Evolutionary conservation across 2,888 invertebrate species (phyloP), one percentile per base, ranked within the genome.

Genomic region (Busseola fusca): DNA sequence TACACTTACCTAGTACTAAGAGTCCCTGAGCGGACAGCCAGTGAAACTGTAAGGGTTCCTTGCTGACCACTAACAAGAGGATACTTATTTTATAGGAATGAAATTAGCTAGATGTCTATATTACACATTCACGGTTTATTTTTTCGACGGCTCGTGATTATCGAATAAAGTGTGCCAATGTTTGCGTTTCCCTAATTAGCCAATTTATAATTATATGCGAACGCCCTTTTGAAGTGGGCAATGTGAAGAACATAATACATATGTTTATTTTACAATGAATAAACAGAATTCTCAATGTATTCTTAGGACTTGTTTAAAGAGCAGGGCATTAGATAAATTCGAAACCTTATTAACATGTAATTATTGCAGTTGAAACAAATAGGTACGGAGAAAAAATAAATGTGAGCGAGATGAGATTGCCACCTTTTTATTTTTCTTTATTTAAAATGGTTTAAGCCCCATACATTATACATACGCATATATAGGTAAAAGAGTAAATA

Each of bases 161-260:
- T 78, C 59, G 57, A 72, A 78, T 78, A 72, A 78, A 64, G 60
- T 64, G 42, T 37, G 21, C 45, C 37, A 48, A 58, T 72, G 74
- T 78, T 65, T 63, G 64, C 25, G 57, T 56, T 58, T 16, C 27
- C 48, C 54, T 72, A 63, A 82, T 81, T 62, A 76, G 30, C n/a
- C n/a, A n/a, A 81, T 62, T 73, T 48, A 59, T 60, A 68, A 80
- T 54, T 72, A 64, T 54, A 72, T 78, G 52, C 72, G 78, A 70
- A 78, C 57, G 52, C 42, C 57, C 45, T 48, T n/a, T n/a, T 27
- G 40, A 48, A 70, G 45, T 67, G 37, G 58, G 16, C 12, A 34
- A 57, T 45, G 52, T 72, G 64, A 64, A 60, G 25, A 72, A 72
- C 64, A 58, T 59, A 48, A 78, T 48, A 58, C 40, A 25, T n/a